Evolutionary conservation across 2,113 vertebrate genomes (phyloP).

Genomic region (Microtus montanus): DNA sequence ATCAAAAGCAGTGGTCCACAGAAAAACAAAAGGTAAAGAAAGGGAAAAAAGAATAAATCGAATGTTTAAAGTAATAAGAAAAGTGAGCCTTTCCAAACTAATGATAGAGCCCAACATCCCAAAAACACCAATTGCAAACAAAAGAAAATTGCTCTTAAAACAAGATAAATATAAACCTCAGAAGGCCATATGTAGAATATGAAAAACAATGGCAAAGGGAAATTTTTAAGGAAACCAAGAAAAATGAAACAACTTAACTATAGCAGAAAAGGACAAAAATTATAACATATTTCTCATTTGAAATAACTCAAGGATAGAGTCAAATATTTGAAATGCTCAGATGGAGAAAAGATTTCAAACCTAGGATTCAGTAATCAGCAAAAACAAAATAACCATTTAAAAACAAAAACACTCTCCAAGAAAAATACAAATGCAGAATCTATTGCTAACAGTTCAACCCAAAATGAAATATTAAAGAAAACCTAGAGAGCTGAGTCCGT

Average conservation of each 20-base stretch:
- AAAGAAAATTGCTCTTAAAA: not conserved
- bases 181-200: not conserved
- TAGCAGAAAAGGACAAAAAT: not conserved
- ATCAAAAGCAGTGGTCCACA: not conserved
- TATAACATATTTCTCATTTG: not conserved
- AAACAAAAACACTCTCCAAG: not conserved
- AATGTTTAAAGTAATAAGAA: conserved; percentile 11
- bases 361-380: not conserved
- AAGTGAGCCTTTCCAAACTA: not conserved
- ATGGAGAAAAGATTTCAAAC: not conserved
- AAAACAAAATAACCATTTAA: not conserved
- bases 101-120: not conserved
- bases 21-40: not conserved
- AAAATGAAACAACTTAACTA: not conserved
- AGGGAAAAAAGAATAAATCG: not conserved
- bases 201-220: not conserved
- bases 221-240: not conserved
- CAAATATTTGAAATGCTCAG: not conserved
- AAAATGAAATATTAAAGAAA: not conserved
- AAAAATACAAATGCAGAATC: not conserved
- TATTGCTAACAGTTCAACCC: not conserved
- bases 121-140: not conserved
- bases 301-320: not conserved
- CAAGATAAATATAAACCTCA: not conserved
- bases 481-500: not conserved